phyloP scores from a whole-genome alignment of 2,113 vertebrate genomes.

The Erinaceus europaeus region DNA sequence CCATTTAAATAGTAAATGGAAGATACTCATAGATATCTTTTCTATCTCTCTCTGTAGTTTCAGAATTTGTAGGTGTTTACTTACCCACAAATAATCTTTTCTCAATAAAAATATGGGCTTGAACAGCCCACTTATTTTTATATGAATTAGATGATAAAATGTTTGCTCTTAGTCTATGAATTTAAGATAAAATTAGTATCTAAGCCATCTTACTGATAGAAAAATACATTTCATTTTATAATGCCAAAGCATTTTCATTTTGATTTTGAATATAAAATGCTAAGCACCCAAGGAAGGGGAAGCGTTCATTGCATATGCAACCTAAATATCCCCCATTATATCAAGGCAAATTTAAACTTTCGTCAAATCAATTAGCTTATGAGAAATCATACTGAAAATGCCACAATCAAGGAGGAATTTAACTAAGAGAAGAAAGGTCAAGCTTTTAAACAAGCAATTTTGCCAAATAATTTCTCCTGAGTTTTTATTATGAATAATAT shows the following conservation, averaged over 20 bases:
- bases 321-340: not conserved
- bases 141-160: not conserved
- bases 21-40: not conserved
- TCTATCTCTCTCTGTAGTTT: not conserved
- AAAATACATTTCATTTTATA: not conserved
- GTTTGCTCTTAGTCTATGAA: not conserved
- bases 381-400: constrained; percentile 49
- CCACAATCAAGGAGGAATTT: constrained; percentile 29
- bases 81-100: not conserved
- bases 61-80: not conserved
- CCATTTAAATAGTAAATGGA: not conserved
- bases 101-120: not conserved
- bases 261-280: not conserved
- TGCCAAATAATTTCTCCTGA: constrained; percentile 7
- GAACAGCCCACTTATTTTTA: not conserved
- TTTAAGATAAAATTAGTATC: not conserved
- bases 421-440: constrained; percentile 44
- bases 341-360: constrained; percentile 29
- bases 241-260: not conserved
- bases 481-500: not conserved
- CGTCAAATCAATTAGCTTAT: constrained; percentile 46
- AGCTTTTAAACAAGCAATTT: constrained; percentile 22
- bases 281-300: not conserved
- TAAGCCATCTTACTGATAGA: not conserved
- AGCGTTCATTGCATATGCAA: not conserved